phyloP scores from a whole-genome alignment of 2,113 vertebrate species.

The Caranx melampygus region DNA sequence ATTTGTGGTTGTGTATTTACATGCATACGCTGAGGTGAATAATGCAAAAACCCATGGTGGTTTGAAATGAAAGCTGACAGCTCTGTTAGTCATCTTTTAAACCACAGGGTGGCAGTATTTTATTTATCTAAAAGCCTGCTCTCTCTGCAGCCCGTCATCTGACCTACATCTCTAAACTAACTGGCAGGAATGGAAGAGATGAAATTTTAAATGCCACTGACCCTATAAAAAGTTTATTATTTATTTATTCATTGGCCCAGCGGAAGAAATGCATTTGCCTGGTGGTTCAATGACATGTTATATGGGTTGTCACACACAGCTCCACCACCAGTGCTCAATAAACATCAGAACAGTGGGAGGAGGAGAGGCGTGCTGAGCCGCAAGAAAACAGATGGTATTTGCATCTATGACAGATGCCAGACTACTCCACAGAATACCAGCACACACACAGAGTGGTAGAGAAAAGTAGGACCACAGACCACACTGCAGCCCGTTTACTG shows the following conservation, averaged over 20 bases:
- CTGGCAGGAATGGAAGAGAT: slow-evolving; percentile 55
- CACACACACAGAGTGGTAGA: slow-evolving; percentile 46
- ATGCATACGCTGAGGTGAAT: neutral
- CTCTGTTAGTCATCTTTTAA: neutral
- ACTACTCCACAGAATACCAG: slow-evolving; percentile 42
- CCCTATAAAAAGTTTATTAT: slow-evolving; percentile 50
- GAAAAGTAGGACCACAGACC: slow-evolving; percentile 29
- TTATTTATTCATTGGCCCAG: slow-evolving; percentile 60
- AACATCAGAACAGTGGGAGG: slow-evolving; percentile 63
- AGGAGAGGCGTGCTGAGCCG: slow-evolving; percentile 61
- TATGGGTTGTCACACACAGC: slow-evolving; percentile 14
- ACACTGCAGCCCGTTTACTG: slow-evolving; percentile 17
- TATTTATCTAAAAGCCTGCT: slow-evolving; percentile 22
- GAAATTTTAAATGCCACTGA: slow-evolving; percentile 52
- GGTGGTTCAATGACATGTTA: slow-evolving; percentile 4
- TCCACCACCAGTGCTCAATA: slow-evolving; percentile 43
- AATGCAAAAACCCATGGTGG: neutral
- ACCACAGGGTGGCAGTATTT: slow-evolving; percentile 77
- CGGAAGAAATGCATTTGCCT: slow-evolving; percentile 32
- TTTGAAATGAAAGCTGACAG: neutral
- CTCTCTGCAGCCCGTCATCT: slow-evolving; percentile 67
- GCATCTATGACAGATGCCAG: slow-evolving; percentile 67
- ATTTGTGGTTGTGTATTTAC: neutral
- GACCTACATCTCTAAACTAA: slow-evolving; percentile 79
- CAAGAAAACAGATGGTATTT: slow-evolving; percentile 78